Percentiles rank a stretch among this genome's conserved stretches.
phyloP scores from a whole-genome alignment of 2,797 vertebrate species.

The Falco berigora region DNA sequence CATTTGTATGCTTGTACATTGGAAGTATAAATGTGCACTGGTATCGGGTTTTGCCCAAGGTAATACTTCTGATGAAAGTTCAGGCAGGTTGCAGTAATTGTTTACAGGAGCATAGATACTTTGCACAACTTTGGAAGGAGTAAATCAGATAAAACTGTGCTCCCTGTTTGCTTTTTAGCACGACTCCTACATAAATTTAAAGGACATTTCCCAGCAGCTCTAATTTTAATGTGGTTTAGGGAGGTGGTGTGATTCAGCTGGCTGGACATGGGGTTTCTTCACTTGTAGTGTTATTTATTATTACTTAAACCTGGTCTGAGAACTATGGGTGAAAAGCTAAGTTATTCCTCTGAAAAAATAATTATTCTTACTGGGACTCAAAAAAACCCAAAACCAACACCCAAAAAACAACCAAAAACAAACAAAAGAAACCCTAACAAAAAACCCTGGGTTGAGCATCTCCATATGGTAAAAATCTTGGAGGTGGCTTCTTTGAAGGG shows the following conservation, averaged over 20 bases:
- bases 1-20: neutral
- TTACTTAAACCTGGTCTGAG: neutral
- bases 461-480: neutral
- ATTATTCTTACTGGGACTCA: neutral
- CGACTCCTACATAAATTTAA: conserved; percentile 39
- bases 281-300: neutral
- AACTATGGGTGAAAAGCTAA: neutral
- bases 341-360: neutral
- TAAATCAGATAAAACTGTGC: conserved; percentile 6
- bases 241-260: neutral
- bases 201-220: neutral
- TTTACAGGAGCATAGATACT: neutral
- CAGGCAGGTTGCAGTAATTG: neutral
- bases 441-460: neutral
- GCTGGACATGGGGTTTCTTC: neutral
- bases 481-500: neutral
- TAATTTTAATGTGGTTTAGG: conserved; percentile 29
- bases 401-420: too few species aligned
- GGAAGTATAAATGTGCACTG: neutral
- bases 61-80: neutral
- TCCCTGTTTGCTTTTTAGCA: conserved; percentile 1
- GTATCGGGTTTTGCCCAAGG: neutral
- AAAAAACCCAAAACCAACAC: neutral
- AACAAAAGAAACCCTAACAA: too few species aligned
- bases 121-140: conserved; percentile 3